Evolutionary conservation across 2,888 invertebrate species (phyloP), one percentile per base, ranked within the genome.

Genomic region (Polydrusus cervinus): DNA sequence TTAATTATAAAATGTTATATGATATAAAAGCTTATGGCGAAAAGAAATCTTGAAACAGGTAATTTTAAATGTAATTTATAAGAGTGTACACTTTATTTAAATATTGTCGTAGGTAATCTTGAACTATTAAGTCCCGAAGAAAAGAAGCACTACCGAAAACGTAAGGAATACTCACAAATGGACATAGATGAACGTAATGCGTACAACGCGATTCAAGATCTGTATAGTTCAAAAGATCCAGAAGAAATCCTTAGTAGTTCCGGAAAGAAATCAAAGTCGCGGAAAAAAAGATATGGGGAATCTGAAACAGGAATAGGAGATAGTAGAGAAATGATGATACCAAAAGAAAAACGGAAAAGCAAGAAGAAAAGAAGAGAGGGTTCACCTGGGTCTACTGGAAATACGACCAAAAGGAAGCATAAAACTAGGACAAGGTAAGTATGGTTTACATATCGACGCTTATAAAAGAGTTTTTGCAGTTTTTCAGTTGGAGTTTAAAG

Each of bases 291-390:
- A 67, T 86, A 87, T 72, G 82, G 73, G 3, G 82, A 83, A 30
- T 76, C 79, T 6, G 82, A 82, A 62, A 51, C 78, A 45, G 82
- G 82, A 2, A 83, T 86, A 75, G 87, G 87, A 7, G 86, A 87
- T 74, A 87, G 87, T 78, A 82, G 87, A 43, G 88, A 87, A 80
- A 87, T 87, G 85, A 87, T 88, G 86, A 87, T 87, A 61, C 87
- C 87, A 0, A 87, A 87, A 75, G 87, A 87, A 71, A 86, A 86
- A 79, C 83, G 83, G 47, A 87, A 86, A 74, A 86, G 85, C 73
- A 87, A 87, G 75, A 87, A 87, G 80, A 87, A 87, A 68, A 85
- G 86, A 75, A 80, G 86, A 34, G 87, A 87, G 77, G 69, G 67
- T 18, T 83, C 82, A 1, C 82, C 83, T 8, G 73, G 74, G 20